These are phyloP conservation scores for Epizoanthus ramosus DNA, from an alignment of 92 coral and sea anemone species.

Conservation along the genomic window DNA sequence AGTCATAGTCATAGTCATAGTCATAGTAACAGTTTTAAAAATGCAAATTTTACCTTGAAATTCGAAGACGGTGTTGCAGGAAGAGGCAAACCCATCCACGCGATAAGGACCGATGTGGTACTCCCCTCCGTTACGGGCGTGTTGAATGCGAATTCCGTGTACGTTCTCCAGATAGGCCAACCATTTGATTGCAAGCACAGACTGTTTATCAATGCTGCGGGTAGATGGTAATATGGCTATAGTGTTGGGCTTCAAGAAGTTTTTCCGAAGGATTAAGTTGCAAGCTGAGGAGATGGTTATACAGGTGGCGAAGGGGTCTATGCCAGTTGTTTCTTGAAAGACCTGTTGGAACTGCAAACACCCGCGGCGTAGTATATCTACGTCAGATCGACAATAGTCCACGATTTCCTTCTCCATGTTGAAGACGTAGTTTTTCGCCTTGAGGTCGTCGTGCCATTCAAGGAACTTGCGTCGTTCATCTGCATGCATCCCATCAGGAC, in stretches of 20 bases:
- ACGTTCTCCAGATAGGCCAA: slow-evolving; percentile 7
- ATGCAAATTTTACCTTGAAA: slow-evolving; percentile 19
- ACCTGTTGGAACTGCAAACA: slow-evolving; percentile 49
- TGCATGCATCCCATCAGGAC: neutral
- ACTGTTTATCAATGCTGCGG: slow-evolving; percentile 36
- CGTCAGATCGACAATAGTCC: neutral
- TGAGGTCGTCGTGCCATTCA: too few relatives aligned
- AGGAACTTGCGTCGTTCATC: too few relatives aligned
- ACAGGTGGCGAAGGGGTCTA: slow-evolving; percentile 51
- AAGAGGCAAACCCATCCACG: slow-evolving; percentile 51
- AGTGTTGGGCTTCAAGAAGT: slow-evolving; percentile 30
- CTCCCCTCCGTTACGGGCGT: slow-evolving; percentile 54
- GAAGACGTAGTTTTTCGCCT: too few relatives aligned
- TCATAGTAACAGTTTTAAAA: too few relatives aligned
- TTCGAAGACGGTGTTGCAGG: slow-evolving; percentile 47
- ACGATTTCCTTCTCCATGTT: too few relatives aligned
- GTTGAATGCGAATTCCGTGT: slow-evolving; percentile 16
- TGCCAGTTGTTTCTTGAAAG: slow-evolving; percentile 8
- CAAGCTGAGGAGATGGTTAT: slow-evolving; percentile 61
- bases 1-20: too few relatives aligned
- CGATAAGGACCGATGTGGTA: slow-evolving; percentile 35
- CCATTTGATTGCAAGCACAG: slow-evolving; percentile 51
- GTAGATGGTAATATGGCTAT: slow-evolving; percentile 62
- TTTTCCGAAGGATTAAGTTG: slow-evolving; percentile 15
- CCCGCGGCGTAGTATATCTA: slow-evolving; percentile 19